Conservation (phyloP, 1,140 invertebrate genomes). For the Belonocnema kinseyi region DNA sequence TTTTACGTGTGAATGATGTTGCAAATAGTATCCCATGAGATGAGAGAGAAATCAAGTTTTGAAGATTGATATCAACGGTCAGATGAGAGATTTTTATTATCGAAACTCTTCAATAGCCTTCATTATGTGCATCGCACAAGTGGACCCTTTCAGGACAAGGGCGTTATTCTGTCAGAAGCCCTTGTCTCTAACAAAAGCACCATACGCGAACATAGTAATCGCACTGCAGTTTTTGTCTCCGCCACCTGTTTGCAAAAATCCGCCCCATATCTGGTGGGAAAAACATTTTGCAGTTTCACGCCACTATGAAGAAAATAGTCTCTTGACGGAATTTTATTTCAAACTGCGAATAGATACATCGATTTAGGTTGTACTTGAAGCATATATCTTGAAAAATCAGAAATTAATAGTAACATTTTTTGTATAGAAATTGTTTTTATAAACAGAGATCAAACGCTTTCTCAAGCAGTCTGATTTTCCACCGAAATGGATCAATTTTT, state of each 20-base stretch:
- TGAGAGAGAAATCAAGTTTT: constrained; percentile 5
- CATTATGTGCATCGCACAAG: constrained; percentile 25
- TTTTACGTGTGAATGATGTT: constrained; percentile 5
- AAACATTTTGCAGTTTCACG: background rate
- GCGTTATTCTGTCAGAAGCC: constrained; percentile 7
- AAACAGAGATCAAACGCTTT: too few species aligned
- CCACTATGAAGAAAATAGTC: background rate
- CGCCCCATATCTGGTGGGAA: constrained; percentile 20
- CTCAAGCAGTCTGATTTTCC: too few species aligned
- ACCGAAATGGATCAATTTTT: too few species aligned
- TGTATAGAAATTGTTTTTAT: too few species aligned
- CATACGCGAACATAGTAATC: constrained; percentile 22
- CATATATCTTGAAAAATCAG: too few species aligned
- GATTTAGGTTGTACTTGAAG: too few species aligned
- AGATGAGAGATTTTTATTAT: constrained; percentile 24
- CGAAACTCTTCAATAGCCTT: constrained; percentile 7
- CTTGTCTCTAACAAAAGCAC: constrained; percentile 30
- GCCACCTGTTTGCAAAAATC: constrained; percentile 25
- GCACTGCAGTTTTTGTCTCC: constrained; percentile 17
- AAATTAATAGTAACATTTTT: too few species aligned
- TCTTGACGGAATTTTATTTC: too few species aligned
- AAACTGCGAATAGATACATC: too few species aligned
- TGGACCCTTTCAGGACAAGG: constrained; percentile 17
- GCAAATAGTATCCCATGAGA: constrained; percentile 5
- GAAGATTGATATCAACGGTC: constrained; percentile 5